These are phyloP conservation scores for Grapholita molesta DNA, from an alignment of 1,140 invertebrate species.

Conservation along the genomic window DNA sequence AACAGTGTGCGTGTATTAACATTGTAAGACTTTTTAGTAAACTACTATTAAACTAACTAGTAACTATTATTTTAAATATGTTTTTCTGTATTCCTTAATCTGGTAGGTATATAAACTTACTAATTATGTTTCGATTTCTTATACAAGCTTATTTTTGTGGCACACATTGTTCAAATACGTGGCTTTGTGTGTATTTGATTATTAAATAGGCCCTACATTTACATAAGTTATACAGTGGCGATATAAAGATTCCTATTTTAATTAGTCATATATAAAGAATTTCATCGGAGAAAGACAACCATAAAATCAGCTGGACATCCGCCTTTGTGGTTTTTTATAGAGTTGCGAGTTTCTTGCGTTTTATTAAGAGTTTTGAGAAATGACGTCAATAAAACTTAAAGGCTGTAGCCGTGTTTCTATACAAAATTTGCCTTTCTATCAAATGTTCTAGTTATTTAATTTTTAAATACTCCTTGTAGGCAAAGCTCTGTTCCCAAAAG, in stretches of 20 bases:
- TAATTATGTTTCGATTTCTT: background rate
- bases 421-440: too few relatives aligned
- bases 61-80: too few relatives aligned
- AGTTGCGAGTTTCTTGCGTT: background rate
- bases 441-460: too few relatives aligned
- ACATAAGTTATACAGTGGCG: background rate
- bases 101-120: background rate
- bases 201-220: background rate
- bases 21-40: too few relatives aligned
- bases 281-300: background rate
- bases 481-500: too few relatives aligned
- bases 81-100: too few relatives aligned
- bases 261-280: background rate
- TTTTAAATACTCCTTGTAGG: too few relatives aligned
- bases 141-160: background rate
- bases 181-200: background rate
- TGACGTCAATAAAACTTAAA: too few relatives aligned
- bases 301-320: background rate
- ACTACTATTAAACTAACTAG: too few relatives aligned
- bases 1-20: too few relatives aligned
- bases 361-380: too few relatives aligned
- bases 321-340: background rate
- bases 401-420: too few relatives aligned
- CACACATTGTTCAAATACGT: background rate
- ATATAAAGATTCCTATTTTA: background rate